phyloP scores from a whole-genome alignment of 2,797 vertebrate species.

The Eurystomus glaucurus region DNA sequence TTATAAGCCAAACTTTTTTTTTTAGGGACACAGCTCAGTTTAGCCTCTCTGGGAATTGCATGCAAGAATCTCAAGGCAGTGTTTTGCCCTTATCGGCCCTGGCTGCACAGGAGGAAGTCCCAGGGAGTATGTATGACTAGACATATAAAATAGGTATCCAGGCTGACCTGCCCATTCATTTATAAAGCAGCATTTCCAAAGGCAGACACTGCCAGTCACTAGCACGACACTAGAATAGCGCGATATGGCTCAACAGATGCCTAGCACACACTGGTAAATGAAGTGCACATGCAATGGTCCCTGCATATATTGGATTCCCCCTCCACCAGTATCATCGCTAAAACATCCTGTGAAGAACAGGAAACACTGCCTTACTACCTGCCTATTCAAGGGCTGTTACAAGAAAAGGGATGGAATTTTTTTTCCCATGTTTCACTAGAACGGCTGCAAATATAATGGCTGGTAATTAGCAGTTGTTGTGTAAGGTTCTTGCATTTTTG shows the following conservation, averaged over 20 bases:
- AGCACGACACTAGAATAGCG: neutral
- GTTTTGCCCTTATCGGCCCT: neutral
- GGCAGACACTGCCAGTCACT: neutral
- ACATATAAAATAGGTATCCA: neutral
- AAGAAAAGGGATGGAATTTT: neutral
- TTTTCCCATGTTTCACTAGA: neutral
- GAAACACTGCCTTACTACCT: neutral
- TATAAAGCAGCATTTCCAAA: neutral
- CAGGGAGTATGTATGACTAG: neutral
- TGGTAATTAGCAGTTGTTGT: neutral
- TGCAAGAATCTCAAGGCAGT: neutral
- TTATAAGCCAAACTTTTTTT: neutral
- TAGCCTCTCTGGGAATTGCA: neutral
- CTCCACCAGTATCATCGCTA: neutral
- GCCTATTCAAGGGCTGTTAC: neutral
- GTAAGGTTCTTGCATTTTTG: neutral
- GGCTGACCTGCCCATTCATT: neutral
- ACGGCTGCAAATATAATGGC: neutral
- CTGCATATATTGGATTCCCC: neutral
- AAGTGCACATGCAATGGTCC: rapidly evolving
- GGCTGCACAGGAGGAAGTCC: neutral
- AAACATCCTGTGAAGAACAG: neutral
- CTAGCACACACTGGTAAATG: neutral
- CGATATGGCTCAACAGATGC: neutral
- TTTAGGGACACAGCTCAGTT: neutral